Percentiles rank a stretch among this genome's conserved stretches.
phyloP scores from a whole-genome alignment of 2,888 invertebrate genomes.

The Eupithecia tripunctaria region DNA sequence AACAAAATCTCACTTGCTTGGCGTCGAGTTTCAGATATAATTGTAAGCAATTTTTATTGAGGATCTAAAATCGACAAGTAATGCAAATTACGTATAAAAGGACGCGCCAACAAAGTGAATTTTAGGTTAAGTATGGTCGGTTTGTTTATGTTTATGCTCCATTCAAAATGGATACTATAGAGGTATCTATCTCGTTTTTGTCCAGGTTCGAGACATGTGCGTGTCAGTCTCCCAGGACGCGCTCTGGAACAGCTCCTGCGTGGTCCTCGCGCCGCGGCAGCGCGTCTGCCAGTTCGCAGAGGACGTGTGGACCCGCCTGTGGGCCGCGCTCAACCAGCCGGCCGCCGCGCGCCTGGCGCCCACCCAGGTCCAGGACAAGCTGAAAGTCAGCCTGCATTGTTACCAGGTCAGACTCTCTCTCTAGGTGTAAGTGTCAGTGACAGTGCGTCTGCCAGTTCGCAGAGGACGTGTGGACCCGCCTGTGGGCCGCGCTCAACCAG shows the following conservation, averaged over 20 bases:
- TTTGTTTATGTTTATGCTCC: too few relatives aligned
- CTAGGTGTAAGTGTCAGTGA: background rate
- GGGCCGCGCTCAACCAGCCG: slow-evolving; percentile 86
- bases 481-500: slow-evolving; percentile 88
- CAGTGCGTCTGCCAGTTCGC: slow-evolving; percentile 91
- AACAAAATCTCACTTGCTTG: too few relatives aligned
- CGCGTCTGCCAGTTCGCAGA: slow-evolving; percentile 91
- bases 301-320: slow-evolving; percentile 93
- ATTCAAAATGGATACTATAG: too few relatives aligned
- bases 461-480: slow-evolving; percentile 92
- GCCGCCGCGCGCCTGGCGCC: slow-evolving; percentile 84
- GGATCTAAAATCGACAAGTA: too few relatives aligned
- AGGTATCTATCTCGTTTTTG: too few relatives aligned
- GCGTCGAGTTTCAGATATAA: too few relatives aligned
- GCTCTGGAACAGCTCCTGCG: slow-evolving; percentile 92
- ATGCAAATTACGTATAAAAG: too few relatives aligned
- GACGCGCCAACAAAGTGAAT: too few relatives aligned
- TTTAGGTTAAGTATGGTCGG: too few relatives aligned
- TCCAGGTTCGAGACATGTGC: slow-evolving; percentile 76
- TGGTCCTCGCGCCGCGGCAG: slow-evolving; percentile 93
- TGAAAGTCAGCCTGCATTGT: slow-evolving; percentile 91
- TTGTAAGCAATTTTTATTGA: too few relatives aligned
- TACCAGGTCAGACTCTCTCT: slow-evolving; percentile 81
- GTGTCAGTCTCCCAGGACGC: slow-evolving; percentile 90
- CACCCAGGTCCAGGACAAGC: slow-evolving; percentile 89